These are phyloP conservation scores for Catostomus latipinnis DNA, from an alignment of 2,797 vertebrate genomes.

Conservation along the genomic window DNA sequence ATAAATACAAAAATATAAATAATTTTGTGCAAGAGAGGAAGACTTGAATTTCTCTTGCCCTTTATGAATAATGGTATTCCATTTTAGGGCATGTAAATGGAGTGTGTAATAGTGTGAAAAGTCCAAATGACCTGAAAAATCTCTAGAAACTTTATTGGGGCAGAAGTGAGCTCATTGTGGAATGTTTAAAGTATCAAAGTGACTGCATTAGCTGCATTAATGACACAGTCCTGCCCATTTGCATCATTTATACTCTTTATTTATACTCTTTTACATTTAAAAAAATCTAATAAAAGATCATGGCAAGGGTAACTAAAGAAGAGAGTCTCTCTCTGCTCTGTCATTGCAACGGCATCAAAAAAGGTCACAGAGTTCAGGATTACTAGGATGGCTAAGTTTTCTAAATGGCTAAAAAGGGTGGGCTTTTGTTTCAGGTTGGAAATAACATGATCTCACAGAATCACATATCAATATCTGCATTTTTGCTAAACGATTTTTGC, in stretches of 20 bases:
- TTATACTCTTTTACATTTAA: too few species aligned
- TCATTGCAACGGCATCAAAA: background rate
- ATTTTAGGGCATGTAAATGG: background rate
- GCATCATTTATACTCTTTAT: background rate
- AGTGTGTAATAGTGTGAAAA: background rate
- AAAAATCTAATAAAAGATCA: background rate
- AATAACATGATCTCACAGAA: too few species aligned
- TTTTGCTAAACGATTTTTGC: too few species aligned
- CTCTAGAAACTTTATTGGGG: background rate
- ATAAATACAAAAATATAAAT: background rate
- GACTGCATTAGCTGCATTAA: background rate
- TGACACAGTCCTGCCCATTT: background rate
- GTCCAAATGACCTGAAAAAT: background rate
- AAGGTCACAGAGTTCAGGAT: background rate
- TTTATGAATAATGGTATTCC: slow-evolving; percentile 1
- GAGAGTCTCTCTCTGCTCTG: background rate
- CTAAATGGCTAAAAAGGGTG: too few species aligned
- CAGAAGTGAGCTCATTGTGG: background rate
- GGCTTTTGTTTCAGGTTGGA: too few species aligned
- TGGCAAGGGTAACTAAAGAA: background rate
- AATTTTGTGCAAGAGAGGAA: background rate
- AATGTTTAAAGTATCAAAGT: background rate
- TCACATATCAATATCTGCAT: too few species aligned
- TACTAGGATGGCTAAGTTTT: background rate
- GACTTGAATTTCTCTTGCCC: background rate